phyloP scores from a whole-genome alignment of 2,888 invertebrate species.

The Napeogenes sylphis region DNA sequence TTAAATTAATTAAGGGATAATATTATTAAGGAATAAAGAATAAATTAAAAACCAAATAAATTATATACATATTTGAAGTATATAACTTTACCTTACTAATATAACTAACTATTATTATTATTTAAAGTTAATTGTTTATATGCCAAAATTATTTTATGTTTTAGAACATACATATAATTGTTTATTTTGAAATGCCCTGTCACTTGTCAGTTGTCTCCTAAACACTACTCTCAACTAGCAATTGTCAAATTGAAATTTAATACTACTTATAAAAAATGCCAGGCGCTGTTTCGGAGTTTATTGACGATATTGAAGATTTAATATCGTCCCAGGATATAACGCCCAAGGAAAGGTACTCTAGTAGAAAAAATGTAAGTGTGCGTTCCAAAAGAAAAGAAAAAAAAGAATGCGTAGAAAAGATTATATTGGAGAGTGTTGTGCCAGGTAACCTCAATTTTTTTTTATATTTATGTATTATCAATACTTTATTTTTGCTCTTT shows the following conservation, averaged over 20 bases:
- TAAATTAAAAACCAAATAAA: too few species aligned
- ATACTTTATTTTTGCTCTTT: not conserved
- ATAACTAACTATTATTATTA: too few species aligned
- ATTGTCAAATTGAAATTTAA: constrained; percentile 14
- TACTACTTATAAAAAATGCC: constrained; percentile 64
- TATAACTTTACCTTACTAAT: too few species aligned
- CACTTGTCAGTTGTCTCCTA: not conserved
- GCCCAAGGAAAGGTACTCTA: constrained; percentile 86
- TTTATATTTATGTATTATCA: not conserved
- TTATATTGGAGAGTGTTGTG: constrained; percentile 77
- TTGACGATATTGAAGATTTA: constrained; percentile 91
- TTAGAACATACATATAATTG: not conserved
- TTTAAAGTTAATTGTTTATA: too few species aligned
- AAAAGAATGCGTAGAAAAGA: constrained; percentile 60
- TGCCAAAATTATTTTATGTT: too few species aligned
- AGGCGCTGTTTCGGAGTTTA: constrained; percentile 80
- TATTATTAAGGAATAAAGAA: too few species aligned
- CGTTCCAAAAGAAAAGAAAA: constrained; percentile 76
- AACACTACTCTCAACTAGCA: not conserved
- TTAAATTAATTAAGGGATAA: too few species aligned
- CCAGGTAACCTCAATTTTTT: constrained; percentile 68
- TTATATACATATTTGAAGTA: too few species aligned
- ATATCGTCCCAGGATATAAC: constrained; percentile 88
- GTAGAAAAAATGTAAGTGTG: constrained; percentile 82
- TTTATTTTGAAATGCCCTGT: constrained; percentile 4